Evolutionary conservation across 1,140 invertebrate species (phyloP).

Genomic region (Diorhabda sublineata): DNA sequence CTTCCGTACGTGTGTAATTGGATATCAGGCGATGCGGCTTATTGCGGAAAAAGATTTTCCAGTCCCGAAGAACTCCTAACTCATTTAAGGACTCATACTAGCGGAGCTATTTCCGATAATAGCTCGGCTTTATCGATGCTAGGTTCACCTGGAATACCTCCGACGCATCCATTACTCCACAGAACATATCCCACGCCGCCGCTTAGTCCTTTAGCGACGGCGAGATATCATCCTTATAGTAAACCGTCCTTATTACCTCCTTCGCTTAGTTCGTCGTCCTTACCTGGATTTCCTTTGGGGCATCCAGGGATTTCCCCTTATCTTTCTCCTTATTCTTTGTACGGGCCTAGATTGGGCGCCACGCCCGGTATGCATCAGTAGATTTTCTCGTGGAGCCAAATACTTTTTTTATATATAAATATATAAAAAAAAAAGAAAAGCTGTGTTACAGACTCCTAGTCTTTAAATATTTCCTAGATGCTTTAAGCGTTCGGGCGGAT

Average conservation of each 20-base stretch:
- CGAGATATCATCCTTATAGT: conserved; percentile 86
- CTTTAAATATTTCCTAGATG: conserved; percentile 29
- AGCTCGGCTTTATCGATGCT: conserved; percentile 53
- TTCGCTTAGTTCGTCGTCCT: conserved; percentile 44
- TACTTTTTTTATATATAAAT: background rate
- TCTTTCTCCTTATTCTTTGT: conserved; percentile 80
- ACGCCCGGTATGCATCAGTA: conserved; percentile 62
- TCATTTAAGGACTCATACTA: conserved; percentile 91
- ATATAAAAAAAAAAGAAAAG: conserved; percentile 10
- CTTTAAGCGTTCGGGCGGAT: background rate
- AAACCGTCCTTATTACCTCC: conserved; percentile 59
- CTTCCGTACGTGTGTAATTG: conserved; percentile 85
- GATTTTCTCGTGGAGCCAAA: conserved; percentile 27
- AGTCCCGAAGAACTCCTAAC: conserved; percentile 92
- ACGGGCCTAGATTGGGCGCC: conserved; percentile 75
- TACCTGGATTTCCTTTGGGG: conserved; percentile 60
- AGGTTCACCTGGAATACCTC: conserved; percentile 57
- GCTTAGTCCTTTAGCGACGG: conserved; percentile 74
- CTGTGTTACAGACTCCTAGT: conserved; percentile 40
- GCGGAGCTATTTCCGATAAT: conserved; percentile 56
- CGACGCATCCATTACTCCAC: conserved; percentile 67
- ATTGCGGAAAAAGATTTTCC: conserved; percentile 91
- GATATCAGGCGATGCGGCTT: conserved; percentile 81
- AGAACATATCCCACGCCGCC: conserved; percentile 77
- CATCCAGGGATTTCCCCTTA: conserved; percentile 69